Percentiles rank a stretch among this genome's conserved stretches.
These are phyloP conservation scores for Sitobion miscanthi DNA, from an alignment of 1,140 invertebrate genomes.

Conservation along the genomic window DNA sequence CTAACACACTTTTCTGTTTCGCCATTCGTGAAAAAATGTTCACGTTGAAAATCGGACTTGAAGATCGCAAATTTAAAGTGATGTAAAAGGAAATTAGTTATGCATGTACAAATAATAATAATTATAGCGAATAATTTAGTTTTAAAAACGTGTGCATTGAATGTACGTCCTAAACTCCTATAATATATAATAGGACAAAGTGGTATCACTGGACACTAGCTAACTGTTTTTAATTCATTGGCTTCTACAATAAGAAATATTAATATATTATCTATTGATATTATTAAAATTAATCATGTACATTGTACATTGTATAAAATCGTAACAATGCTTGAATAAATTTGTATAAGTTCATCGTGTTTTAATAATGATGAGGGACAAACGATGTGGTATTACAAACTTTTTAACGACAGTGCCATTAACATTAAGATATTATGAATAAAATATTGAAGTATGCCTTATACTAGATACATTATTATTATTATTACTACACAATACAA, in stretches of 20 bases:
- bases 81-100: not conserved
- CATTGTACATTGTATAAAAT: not conserved
- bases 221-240: not conserved
- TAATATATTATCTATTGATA: not conserved
- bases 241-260: not conserved
- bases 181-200: not conserved
- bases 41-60: not conserved
- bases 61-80: not conserved
- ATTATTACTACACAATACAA: not conserved
- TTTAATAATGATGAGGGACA: not conserved
- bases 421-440: too few relatives aligned
- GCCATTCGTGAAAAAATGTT: not conserved
- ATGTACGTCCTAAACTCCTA: not conserved
- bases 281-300: not conserved
- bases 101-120: not conserved
- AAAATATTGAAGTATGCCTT: too few relatives aligned
- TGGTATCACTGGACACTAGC: not conserved
- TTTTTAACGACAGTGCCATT: too few relatives aligned
- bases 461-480: not conserved
- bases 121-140: not conserved
- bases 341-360: not conserved
- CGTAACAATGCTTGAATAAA: not conserved
- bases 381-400: too few relatives aligned
- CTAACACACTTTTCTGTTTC: not conserved
- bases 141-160: not conserved